Base-by-base conservation (phyloP, 2,113 vertebrate genomes). In the Tetrax tetrax region DNA sequence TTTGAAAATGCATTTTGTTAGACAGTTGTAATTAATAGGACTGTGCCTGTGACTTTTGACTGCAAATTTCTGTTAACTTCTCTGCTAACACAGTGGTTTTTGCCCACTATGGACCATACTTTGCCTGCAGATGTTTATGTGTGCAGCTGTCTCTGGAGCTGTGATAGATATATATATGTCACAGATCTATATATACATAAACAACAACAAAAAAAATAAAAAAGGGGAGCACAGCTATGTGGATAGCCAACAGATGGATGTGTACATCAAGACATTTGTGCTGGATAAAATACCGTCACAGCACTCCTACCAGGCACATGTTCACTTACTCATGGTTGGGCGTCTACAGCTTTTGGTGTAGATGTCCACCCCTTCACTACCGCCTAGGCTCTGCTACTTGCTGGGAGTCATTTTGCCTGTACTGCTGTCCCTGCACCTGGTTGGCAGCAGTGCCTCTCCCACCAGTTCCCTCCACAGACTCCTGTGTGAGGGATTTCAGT, bases 231-330 rank as follows among this genome's bases (percentile, higher is more conserved):
- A 74, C 18, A 88, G 78, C 41, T 60, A 24, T 56, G 37, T 65
- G 76, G 72, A 83, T 24, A 61, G 70, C 78, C 59, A 95, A 66
- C 95, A 97, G 96, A 97, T 97, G 96, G 95, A 5, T 78, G 37
- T 45, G 80, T 47, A 87, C 81, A 81, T 93, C 75, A 51, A 94
- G 91, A 94, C 76, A 74, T 83, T 81, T 79, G 80, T 79, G 54
- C 76, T 92, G 90, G 41, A 86, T 83, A 69, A 83, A 91, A 90
- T 57, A 84, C 28, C 21, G 1, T 78, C 61, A n/a, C 56, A 90
- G 77, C 13, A 81, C 90, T 95, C 94, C 90, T 90, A 90, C 93
- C 74, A 95, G 70, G 65, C 94, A 95, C 83, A 85, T 83, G 93
- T 87, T 97, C 91, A 24, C 86, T 93, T 81, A 64, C 53, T 96